Evolutionary conservation across 2,113 vertebrate species (phyloP).

Genomic region (Notarius quadriscutis): DNA sequence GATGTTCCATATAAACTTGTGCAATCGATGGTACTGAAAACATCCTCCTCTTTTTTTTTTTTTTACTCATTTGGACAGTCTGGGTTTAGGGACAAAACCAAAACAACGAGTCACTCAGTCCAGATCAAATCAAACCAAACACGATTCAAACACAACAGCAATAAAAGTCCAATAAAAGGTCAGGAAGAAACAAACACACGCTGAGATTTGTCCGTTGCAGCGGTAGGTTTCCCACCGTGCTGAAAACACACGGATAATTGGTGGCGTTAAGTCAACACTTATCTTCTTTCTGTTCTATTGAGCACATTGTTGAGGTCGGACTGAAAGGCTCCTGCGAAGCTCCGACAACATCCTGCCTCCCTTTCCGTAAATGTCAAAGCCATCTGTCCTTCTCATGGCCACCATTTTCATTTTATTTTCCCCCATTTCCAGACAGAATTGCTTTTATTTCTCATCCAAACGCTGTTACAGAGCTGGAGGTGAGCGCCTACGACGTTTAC

Average conservation of each 20-base stretch:
- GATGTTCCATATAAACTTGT: background rate
- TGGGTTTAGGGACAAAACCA: background rate
- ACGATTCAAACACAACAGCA: constrained; percentile 10
- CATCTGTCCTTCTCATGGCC: constrained; percentile 39
- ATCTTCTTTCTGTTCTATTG: constrained; percentile 35
- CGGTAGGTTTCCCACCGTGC: constrained; percentile 4
- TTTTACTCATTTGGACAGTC: background rate
- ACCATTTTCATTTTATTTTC: constrained; percentile 30
- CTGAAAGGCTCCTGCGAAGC: constrained; percentile 42
- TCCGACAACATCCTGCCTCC: constrained; percentile 44
- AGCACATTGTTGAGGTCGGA: constrained; percentile 41
- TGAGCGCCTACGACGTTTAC: constrained; percentile 44
- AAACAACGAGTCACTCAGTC: constrained; percentile 3
- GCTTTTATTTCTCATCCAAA: constrained; percentile 33
- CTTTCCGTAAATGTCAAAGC: constrained; percentile 54
- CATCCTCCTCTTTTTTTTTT: background rate
- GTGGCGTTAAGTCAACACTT: constrained; percentile 39
- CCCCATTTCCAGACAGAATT: constrained; percentile 20
- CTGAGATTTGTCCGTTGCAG: constrained; percentile 1
- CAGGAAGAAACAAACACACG: constrained; percentile 13
- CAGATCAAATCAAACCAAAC: background rate
- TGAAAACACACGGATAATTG: constrained; percentile 37
- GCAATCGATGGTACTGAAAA: background rate
- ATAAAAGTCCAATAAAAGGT: constrained; percentile 27
- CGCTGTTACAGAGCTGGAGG: constrained; percentile 21